A percentile compares a stretch with the other conserved stretches of the same genome.
Evolutionary conservation across 2,113 vertebrate genomes (phyloP).

Genomic region (Lamprologus sp.): DNA sequence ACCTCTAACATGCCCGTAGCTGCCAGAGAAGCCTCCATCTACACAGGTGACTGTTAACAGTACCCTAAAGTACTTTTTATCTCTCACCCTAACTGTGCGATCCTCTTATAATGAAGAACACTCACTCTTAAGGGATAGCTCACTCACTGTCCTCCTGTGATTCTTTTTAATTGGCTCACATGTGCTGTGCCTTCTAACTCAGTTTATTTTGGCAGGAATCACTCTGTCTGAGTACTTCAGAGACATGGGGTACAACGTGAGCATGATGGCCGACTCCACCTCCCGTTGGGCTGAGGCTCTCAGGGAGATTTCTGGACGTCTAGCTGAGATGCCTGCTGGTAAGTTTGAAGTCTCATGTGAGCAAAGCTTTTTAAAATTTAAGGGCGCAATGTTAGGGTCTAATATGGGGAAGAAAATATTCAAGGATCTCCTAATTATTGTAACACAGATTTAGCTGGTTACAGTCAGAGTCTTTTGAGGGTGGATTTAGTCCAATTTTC

Average conservation of each 20-base stretch:
- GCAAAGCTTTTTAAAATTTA: neutral
- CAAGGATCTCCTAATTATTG: neutral
- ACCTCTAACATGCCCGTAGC: slow-evolving; percentile 99
- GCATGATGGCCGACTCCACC: slow-evolving; percentile 99
- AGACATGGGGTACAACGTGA: slow-evolving; percentile 98
- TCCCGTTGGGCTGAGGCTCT: slow-evolving; percentile 97
- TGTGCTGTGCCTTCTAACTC: neutral
- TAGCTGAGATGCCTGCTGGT: slow-evolving; percentile 99
- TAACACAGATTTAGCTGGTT: neutral
- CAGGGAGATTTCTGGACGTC: slow-evolving; percentile 92
- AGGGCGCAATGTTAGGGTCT: neutral
- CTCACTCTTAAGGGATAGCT: neutral
- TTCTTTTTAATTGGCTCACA: neutral
- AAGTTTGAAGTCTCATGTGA: slow-evolving; percentile 6
- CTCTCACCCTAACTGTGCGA: neutral
- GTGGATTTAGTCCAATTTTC: neutral
- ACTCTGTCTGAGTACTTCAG: slow-evolving; percentile 96
- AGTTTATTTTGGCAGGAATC: slow-evolving; percentile 75
- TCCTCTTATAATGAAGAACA: neutral
- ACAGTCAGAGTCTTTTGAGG: neutral
- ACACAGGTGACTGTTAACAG: slow-evolving; percentile 77
- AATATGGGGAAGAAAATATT: neutral
- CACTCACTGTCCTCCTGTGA: neutral
- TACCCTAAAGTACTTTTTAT: neutral
- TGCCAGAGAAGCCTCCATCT: slow-evolving; percentile 97